Evolutionary conservation across 1,140 invertebrate species (phyloP), one percentile per base, ranked within the genome.

Genomic region (Triops cancriformis): DNA sequence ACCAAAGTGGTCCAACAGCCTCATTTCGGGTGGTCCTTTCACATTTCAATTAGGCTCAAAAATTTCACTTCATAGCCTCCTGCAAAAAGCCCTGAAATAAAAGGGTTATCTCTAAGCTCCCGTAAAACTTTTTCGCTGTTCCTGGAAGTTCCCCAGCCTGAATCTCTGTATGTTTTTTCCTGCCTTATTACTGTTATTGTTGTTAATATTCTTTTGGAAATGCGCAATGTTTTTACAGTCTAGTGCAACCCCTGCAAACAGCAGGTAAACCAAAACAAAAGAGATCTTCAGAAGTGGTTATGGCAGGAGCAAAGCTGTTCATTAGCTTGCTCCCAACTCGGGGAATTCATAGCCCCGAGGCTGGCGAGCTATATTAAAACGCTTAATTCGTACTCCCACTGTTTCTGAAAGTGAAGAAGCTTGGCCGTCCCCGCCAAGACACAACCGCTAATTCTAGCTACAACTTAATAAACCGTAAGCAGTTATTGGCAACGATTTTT

Each of bases 1-100:
- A 64, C 51, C 51, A 23, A 64, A 64, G 51, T 64, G 51, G 51
- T 64, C 14, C 51, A 64, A 64, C 51, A 64, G 51, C 51, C 51
- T 64, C 23, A 18, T 64, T 64, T 64, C 51, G 51, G 51, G 51
- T 64, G 51, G 51, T 64, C 51, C 51, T 64, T 23, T 64, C 51
- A 64, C 51, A 64, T 64, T 23, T 64, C 18, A 64, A 64, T 64
- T 64, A 64, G 51, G 51, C 51, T 64, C 51, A 64, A 18, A 18
- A 64, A 64, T 64, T 64, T 64, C 51, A 14, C 14, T 64, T 64
- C 51, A 64, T 10, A 23, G 51, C 14, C 51, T 14, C 14, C 14
- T 64, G 51, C 51, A 64, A 64, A 64, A 64, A 64, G 51, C 51
- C 14, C n/a, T 23, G 7, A 23, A 64, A 64, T 64, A 23, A 64